Percentiles rank a stretch among this genome's conserved stretches.
phyloP scores from a whole-genome alignment of 2,888 invertebrate species.

The Yponomeuta malinellus region DNA sequence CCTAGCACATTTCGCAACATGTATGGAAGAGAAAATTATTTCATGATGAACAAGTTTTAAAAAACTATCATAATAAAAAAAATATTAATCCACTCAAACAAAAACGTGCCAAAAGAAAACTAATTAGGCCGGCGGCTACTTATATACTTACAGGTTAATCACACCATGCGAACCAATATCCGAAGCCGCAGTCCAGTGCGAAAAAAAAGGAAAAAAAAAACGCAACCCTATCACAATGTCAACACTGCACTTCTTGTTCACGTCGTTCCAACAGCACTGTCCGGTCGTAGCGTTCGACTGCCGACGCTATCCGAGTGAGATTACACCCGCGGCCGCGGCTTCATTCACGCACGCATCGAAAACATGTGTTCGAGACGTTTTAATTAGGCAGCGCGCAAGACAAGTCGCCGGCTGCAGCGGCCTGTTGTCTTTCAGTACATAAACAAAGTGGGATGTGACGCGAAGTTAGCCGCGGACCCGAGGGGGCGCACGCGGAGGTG shows the following conservation, averaged over 20 bases:
- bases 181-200: not conserved
- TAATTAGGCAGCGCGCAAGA: constrained; percentile 26
- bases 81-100: not conserved
- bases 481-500: not conserved
- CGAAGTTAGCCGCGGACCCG: constrained; percentile 62
- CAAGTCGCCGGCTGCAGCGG: constrained; percentile 57
- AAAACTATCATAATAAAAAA: not conserved
- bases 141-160: not conserved
- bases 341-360: not conserved
- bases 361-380: not conserved
- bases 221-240: constrained; percentile 28
- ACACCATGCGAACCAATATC: not conserved
- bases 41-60: not conserved
- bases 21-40: not conserved
- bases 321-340: not conserved
- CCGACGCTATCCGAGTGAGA: not conserved
- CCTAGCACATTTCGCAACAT: not conserved
- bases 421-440: constrained; percentile 73
- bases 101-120: not conserved
- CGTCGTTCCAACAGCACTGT: constrained; percentile 20
- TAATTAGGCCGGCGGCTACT: no score
- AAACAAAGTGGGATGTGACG: constrained; percentile 64
- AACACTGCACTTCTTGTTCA: constrained; percentile 48
- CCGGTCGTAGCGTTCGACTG: not conserved
- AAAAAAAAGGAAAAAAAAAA: constrained; percentile 5